Evolutionary conservation across 2,888 invertebrate species (phyloP).

Genomic region (Yponomeuta plumbellus): DNA sequence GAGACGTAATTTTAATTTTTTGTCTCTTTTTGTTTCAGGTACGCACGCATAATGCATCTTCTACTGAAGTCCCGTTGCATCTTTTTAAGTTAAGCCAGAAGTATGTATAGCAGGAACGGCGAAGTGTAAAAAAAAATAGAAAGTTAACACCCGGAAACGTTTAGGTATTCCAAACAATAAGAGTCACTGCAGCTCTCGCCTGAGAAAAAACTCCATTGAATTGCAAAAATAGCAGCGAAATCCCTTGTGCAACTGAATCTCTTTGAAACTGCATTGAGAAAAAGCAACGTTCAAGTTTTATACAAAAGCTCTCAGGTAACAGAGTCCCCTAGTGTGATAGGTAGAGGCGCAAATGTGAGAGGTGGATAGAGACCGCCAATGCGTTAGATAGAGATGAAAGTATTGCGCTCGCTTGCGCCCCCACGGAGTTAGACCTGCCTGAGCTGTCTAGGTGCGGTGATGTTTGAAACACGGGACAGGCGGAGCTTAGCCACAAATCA

Average conservation of each 20-base stretch:
- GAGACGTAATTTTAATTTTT: background rate
- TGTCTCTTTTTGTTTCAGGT: conserved; percentile 1
- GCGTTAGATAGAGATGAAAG: conserved; percentile 53
- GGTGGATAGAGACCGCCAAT: conserved; percentile 47
- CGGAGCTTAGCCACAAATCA: conserved; percentile 78
- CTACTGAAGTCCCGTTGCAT: too few species aligned
- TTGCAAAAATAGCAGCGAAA: conserved; percentile 35
- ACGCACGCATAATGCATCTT: background rate
- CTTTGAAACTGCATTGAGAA: conserved; percentile 62
- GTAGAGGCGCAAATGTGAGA: conserved; percentile 56
- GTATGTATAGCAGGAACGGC: background rate
- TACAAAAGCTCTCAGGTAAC: conserved; percentile 74
- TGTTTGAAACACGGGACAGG: conserved; percentile 78
- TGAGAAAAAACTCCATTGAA: conserved; percentile 31
- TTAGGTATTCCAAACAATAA: conserved; percentile 22
- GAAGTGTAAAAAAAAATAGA: background rate
- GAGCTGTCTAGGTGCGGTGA: conserved; percentile 76
- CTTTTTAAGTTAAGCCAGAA: too few species aligned
- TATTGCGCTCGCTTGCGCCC: conserved; percentile 61
- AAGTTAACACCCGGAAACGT: conserved; percentile 13
- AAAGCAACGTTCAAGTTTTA: conserved; percentile 66
- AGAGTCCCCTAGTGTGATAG: conserved; percentile 54
- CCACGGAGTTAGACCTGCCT: conserved; percentile 70
- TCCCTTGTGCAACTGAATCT: conserved; percentile 54
- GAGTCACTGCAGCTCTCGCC: conserved; percentile 31